phyloP scores from a whole-genome alignment of 2,113 vertebrate genomes.

The Asarcornis scutulata region DNA sequence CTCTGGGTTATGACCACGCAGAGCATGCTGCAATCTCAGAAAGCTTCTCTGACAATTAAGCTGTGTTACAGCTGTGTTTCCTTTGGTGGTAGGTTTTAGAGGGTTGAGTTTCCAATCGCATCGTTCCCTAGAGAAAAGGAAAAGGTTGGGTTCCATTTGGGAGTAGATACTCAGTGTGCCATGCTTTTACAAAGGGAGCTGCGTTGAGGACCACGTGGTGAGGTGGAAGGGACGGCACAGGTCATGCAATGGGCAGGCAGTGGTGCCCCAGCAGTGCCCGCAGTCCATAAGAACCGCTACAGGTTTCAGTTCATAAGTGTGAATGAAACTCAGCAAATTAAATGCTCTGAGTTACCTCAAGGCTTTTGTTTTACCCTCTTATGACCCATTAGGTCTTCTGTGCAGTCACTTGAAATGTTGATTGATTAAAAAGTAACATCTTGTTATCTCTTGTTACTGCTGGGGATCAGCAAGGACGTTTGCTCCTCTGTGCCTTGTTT shows the following conservation, averaged over 20 bases:
- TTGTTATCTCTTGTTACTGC: background rate
- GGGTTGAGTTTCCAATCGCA: background rate
- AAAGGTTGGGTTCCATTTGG: background rate
- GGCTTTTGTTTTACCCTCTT: background rate
- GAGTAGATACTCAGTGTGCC: fast-evolving
- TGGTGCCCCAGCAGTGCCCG: background rate
- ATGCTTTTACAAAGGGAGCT: background rate
- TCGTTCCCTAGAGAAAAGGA: background rate
- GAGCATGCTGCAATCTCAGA: fast-evolving
- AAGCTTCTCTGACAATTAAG: background rate
- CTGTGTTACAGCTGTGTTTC: fast-evolving
- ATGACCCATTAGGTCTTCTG: fast-evolving
- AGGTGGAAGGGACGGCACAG: background rate
- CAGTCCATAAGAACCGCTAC: fast-evolving
- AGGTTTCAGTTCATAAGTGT: background rate
- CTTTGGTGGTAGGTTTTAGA: background rate
- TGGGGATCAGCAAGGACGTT: background rate
- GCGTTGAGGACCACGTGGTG: fast-evolving
- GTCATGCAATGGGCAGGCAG: too few relatives aligned
- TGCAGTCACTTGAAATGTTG: background rate
- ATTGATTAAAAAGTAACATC: fast-evolving
- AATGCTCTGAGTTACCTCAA: fast-evolving
- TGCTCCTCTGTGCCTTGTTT: background rate
- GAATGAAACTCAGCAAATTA: background rate
- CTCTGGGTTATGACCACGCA: background rate